These are phyloP conservation scores for Phylloscopus whistleri DNA, from an alignment of 2,113 vertebrate species.

Conservation along the genomic window DNA sequence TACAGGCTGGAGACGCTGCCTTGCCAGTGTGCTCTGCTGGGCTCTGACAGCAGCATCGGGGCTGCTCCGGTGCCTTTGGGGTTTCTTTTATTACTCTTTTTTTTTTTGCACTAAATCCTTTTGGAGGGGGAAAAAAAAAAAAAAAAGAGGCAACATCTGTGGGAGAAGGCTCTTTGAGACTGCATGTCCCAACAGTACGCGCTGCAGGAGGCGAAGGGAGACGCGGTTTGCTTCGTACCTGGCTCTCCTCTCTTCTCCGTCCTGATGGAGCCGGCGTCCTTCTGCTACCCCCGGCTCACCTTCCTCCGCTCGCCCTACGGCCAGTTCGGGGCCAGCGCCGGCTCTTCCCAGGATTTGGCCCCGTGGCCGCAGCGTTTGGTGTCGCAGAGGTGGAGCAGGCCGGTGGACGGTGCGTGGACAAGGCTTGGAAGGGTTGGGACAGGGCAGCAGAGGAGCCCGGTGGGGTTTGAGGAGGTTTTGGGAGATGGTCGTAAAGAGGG, in stretches of 20 bases:
- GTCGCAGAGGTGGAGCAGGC: constrained; percentile 38
- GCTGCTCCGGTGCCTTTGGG: not conserved
- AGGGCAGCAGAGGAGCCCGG: not conserved
- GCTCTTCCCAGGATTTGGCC: constrained; percentile 39
- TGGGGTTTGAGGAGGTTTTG: not conserved
- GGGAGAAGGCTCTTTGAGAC: not conserved
- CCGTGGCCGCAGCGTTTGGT: constrained; percentile 33
- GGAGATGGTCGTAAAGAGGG: not conserved
- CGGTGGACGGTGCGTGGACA: not conserved
- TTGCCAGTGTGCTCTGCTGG: constrained; percentile 46
- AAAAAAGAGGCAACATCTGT: not conserved
- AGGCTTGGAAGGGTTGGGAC: not conserved
- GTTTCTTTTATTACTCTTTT: not conserved
- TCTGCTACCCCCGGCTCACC: constrained; percentile 47
- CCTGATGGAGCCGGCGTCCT: constrained; percentile 51
- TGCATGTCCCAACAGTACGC: constrained; percentile 51
- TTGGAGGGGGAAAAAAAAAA: not conserved
- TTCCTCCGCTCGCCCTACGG: constrained; percentile 47
- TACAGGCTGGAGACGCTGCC: constrained; percentile 52
- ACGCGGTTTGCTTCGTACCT: constrained; percentile 49
- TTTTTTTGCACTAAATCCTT: not conserved
- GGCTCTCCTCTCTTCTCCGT: constrained; percentile 49
- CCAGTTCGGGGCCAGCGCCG: constrained; percentile 26
- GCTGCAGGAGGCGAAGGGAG: constrained; percentile 47
- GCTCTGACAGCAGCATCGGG: not conserved